These are phyloP conservation scores for Meghimatium bilineatum DNA, from an alignment of 2,888 invertebrate genomes.

Conservation along the genomic window DNA sequence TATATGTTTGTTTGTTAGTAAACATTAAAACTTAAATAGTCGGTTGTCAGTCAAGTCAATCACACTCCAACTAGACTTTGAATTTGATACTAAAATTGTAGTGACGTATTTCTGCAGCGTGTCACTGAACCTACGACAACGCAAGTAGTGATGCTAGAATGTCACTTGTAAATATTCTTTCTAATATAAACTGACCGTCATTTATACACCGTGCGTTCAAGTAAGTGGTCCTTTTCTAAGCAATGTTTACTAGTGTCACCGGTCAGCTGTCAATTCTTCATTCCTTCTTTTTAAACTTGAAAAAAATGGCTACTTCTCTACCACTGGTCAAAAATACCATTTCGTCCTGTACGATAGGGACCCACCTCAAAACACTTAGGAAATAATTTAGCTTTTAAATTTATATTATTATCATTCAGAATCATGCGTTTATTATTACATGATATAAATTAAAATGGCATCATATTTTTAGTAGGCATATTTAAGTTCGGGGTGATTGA, in stretches of 20 bases:
- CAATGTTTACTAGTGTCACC: constrained; percentile 46
- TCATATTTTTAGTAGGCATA: neutral
- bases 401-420: neutral
- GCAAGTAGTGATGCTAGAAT: neutral
- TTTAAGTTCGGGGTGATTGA: neutral
- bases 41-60: neutral
- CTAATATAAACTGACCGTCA: constrained; percentile 37
- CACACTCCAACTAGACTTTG: neutral
- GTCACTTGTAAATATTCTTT: neutral
- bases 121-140: constrained; percentile 1
- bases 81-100: neutral
- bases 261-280: constrained; percentile 51
- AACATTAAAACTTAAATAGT: neutral
- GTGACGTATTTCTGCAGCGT: constrained; percentile 2
- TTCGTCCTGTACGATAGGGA: neutral
- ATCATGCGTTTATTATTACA: neutral
- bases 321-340: constrained; percentile 39
- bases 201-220: constrained; percentile 38
- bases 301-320: constrained; percentile 38
- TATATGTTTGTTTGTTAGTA: neutral
- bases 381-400: neutral
- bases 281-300: constrained; percentile 19
- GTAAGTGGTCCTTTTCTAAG: constrained; percentile 19
- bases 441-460: neutral
- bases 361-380: neutral